phyloP scores from a whole-genome alignment of 2,797 vertebrate genomes.

The Cetoscarus ocellatus region DNA sequence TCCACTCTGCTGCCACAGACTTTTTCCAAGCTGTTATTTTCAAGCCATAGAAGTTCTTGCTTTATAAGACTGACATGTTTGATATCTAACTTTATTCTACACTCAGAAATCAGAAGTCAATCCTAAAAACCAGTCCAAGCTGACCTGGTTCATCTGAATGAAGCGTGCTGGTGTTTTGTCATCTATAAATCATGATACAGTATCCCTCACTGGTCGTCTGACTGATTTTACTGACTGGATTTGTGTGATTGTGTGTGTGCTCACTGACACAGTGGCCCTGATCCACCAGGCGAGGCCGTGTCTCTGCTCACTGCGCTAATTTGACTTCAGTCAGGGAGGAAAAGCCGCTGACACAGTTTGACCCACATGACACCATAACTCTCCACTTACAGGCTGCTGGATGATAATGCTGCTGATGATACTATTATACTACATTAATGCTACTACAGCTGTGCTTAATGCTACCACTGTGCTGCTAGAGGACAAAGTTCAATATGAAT shows the following conservation, averaged over 20 bases:
- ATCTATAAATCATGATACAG: slow-evolving; percentile 30
- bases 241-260: slow-evolving; percentile 46
- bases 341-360: slow-evolving; percentile 19
- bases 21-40: no score
- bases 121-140: background rate
- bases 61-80: no score
- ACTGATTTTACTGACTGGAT: slow-evolving; percentile 52
- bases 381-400: background rate
- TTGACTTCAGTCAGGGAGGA: slow-evolving; percentile 19
- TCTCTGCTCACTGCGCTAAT: slow-evolving; percentile 25
- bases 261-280: slow-evolving; percentile 71
- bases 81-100: no score
- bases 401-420: background rate
- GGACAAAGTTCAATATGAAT: background rate
- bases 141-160: background rate
- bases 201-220: slow-evolving; percentile 24
- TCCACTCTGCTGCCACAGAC: no score
- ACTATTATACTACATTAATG: background rate
- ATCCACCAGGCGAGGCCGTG: slow-evolving; percentile 47
- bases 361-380: slow-evolving; percentile 18
- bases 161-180: background rate
- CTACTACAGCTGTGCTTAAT: background rate
- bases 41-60: no score
- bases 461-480: background rate
- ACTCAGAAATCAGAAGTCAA: background rate